Evolutionary conservation across 2,888 invertebrate species (phyloP), one percentile per base, ranked within the genome.

Genomic region (Gnatocerus cornutus): DNA sequence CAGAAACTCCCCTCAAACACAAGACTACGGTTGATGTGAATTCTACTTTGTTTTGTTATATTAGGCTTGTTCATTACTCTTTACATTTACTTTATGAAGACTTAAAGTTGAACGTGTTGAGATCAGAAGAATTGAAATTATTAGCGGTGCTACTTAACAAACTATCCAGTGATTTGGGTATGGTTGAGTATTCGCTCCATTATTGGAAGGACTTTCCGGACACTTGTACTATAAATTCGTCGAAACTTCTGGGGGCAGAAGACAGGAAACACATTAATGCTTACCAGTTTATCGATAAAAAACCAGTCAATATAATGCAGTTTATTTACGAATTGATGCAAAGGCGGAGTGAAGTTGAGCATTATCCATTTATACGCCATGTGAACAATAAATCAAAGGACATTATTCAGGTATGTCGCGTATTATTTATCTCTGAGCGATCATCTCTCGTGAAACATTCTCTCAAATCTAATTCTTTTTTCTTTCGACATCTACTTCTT

Each of bases 31-130:
- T 93, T 67, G 91, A 92, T 77, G 83, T 87, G 0, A 90, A 89
- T 69, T 89, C 93, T 0, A 82, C 90, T 0, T 85, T 97, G 1
- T 96, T 94, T 77, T 88, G 90, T 0, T 90, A 92, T 76, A 89
- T 94, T 8, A 88, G 93, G 4, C 87, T 93, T 59, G 88, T 97
- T 29, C 87, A 96, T 65, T 95, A 91, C 81, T 89, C 93, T 0
- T 86, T 98, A 33, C 98, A 98, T 86, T 86, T 98, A 29, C 87
- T 97, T 0, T 97, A 97, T 79, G 97, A 98, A 87, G 97, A 97
- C 80, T 86, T 95, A 3, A 97, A 97, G 81, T 83, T 97, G 64
- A 93, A 95, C 78, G 88, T 90, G 0, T 85, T 93, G 0, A 85
- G 93, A 74, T 88, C 89, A 50, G 90, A 90, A 64, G 90, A 92